Evolutionary conservation across 2,797 vertebrate genomes (phyloP), one percentile per base, ranked within the genome.

Genomic region (Hyperoplus lanceolatus): DNA sequence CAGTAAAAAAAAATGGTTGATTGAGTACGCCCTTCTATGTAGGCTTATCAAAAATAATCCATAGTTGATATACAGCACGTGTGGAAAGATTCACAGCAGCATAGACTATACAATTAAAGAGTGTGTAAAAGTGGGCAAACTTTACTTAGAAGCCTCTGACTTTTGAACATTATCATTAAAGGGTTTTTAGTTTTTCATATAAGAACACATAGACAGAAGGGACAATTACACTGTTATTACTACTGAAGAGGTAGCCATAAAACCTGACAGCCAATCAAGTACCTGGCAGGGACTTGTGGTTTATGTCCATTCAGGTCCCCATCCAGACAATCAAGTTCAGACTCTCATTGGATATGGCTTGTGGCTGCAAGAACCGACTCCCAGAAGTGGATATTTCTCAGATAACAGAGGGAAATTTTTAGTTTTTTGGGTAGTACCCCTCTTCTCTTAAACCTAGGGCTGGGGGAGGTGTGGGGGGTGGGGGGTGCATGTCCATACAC

Each of bases 191-290:
- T 57, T 68, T 73, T 70, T 62, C 10, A 70, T 53, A 14, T 1
- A 13, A 9, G n/a, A 62, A 38, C 69, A 78, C 18, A 73, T 38
- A n/a, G 36, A 38, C 49, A 41, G 3, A 64, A 18, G 39, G 46
- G n/a, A 41, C 65, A 81, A 75, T 65, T 4, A 61, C 53, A 60
- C 15, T 43, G 38, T 71, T 56, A 70, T 79, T 71, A 73, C 3
- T 6, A 29, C 12, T 69, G 55, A 70, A 56, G 21, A 75, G n/a
- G 49, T 63, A 53, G 21, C 38, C 21, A 70, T 67, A 45, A 63
- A 70, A 75, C 16, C 8, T 77, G 77, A 53, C 39, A 42, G 76
- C 21, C 48, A 73, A 60, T 48, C 13, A 43, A 14, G 8, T 43
- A n/a, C 29, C n/a, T 73, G 39, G 58, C 42, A 45, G 43, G 13